Evolutionary conservation across 2,113 vertebrate species (phyloP).

Genomic region (Bothrops jararaca): DNA sequence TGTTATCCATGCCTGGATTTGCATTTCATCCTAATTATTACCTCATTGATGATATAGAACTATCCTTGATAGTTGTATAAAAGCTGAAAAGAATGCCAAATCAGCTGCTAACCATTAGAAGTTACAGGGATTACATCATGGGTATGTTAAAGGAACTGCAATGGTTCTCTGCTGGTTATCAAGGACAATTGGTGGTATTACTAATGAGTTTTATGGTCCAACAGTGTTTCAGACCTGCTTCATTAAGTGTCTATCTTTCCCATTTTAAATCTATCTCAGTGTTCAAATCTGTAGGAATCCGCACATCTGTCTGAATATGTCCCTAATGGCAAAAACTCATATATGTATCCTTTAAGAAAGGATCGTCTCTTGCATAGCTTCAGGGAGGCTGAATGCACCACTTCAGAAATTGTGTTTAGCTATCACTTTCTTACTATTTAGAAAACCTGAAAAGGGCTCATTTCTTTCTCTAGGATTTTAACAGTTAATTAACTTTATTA

Average conservation of each 20-base stretch:
- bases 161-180: not conserved
- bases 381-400: not conserved
- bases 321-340: not conserved
- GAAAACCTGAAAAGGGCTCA: not conserved
- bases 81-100: not conserved
- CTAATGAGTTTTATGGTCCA: not conserved
- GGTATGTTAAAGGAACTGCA: not conserved
- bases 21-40: not conserved
- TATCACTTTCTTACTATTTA: not conserved
- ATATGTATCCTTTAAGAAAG: not conserved
- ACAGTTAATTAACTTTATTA: not conserved
- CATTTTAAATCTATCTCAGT: not conserved
- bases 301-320: not conserved
- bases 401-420: not conserved
- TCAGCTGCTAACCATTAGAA: not conserved
- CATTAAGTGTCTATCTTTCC: not conserved
- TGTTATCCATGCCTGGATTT: not conserved
- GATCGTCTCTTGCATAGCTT: not conserved
- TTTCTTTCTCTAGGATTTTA: not conserved
- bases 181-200: not conserved
- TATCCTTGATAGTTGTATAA: not conserved
- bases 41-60: not conserved
- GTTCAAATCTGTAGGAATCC: not conserved
- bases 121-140: not conserved
- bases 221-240: not conserved